A percentile compares a stretch with the other conserved stretches of the same genome.
These are phyloP conservation scores for Rhopalosiphum nymphaeae DNA, from an alignment of 2,888 invertebrate genomes.

Conservation along the genomic window DNA sequence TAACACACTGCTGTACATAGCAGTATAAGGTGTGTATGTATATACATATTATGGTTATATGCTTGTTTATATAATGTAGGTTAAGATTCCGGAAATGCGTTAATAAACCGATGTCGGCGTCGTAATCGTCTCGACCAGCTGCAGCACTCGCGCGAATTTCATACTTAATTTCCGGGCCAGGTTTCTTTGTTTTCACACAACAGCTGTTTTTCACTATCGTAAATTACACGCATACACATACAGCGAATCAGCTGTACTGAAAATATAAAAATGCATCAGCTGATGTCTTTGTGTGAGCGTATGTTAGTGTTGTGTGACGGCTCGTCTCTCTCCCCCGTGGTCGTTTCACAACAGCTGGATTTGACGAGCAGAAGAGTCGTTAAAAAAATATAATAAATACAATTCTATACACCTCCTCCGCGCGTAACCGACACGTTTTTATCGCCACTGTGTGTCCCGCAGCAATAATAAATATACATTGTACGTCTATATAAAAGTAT, in stretches of 20 bases:
- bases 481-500: conserved; percentile 1
- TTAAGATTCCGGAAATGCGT: conserved; percentile 60
- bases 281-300: conserved; percentile 22
- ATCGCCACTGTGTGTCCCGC: conserved; percentile 18
- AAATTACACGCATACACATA: conserved; percentile 13
- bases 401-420: neutral
- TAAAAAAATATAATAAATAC: conserved; percentile 51
- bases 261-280: conserved; percentile 41
- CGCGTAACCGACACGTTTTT: conserved; percentile 40
- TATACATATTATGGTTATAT: neutral
- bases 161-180: conserved; percentile 51
- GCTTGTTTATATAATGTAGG: conserved; percentile 2
- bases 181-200: conserved; percentile 60
- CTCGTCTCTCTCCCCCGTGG: neutral
- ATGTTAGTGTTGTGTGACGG: neutral
- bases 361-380: conserved; percentile 56
- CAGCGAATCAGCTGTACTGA: conserved; percentile 53
- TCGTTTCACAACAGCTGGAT: conserved; percentile 54
- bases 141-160: conserved; percentile 32
- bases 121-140: conserved; percentile 27
- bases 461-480: conserved; percentile 7
- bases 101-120: neutral
- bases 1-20: neutral
- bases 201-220: conserved; percentile 56
- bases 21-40: neutral